Percentiles rank a stretch among this genome's conserved stretches.
Evolutionary conservation across 2,113 vertebrate species (phyloP).

Genomic region (Eptesicus fuscus): DNA sequence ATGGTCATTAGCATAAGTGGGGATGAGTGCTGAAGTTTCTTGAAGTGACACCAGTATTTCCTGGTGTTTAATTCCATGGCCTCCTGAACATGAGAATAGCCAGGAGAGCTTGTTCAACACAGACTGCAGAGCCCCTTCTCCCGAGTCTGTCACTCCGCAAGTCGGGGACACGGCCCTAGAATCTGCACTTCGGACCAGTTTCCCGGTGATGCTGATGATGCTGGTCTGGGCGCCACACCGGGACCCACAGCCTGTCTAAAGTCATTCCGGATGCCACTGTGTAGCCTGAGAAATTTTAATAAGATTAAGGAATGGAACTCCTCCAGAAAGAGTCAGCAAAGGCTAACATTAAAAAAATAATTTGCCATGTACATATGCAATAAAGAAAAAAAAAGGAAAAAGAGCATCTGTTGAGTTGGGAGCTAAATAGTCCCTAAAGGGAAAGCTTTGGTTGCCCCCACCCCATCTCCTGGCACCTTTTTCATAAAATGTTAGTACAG

Average conservation of each 20-base stretch:
- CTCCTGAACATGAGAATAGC: neutral
- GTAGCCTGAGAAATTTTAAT: neutral
- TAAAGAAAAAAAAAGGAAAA: neutral
- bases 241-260: neutral
- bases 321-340: neutral
- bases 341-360: neutral
- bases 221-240: neutral
- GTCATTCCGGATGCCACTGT: neutral
- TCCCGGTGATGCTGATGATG: neutral
- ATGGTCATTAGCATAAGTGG: neutral
- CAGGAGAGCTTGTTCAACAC: neutral
- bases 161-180: neutral
- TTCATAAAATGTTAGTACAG: constrained; percentile 42
- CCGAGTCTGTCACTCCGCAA: neutral
- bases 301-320: neutral
- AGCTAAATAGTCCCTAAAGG: constrained; percentile 22
- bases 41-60: neutral
- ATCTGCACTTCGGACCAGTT: neutral
- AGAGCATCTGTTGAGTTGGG: neutral
- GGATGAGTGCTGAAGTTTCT: neutral
- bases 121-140: neutral
- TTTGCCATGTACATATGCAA: rapidly evolving
- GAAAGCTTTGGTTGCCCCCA: neutral
- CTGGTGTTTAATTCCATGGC: neutral
- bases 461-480: neutral